A percentile compares a stretch with the other conserved stretches of the same genome.
Evolutionary conservation across 2,797 vertebrate species (phyloP).

Genomic region (Tangara arthus): DNA sequence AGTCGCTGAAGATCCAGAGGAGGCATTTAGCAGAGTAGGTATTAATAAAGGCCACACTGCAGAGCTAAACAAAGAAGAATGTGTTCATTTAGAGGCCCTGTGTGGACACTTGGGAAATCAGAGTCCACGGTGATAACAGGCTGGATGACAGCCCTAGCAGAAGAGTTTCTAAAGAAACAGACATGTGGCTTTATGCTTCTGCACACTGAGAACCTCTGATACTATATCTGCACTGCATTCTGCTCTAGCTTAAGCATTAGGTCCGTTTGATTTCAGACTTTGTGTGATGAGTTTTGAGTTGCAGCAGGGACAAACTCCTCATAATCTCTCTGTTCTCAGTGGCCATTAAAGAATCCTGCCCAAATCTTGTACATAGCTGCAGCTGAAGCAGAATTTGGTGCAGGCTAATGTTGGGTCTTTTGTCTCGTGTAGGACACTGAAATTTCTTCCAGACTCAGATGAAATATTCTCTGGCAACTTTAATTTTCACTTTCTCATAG

Average conservation of each 20-base stretch:
- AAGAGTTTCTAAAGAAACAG: not conserved
- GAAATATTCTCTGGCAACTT: not conserved
- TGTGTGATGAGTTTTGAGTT: not conserved
- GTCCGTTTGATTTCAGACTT: not conserved
- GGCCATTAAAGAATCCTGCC: not conserved
- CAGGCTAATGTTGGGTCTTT: not conserved
- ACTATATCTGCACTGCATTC: not conserved
- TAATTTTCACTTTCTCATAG: not conserved
- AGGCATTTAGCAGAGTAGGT: not conserved
- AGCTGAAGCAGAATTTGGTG: not conserved
- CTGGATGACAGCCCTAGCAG: not conserved
- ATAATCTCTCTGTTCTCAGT: not conserved
- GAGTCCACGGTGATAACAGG: not conserved
- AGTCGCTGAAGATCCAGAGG: not conserved
- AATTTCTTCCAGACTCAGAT: not conserved
- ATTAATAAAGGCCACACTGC: not conserved
- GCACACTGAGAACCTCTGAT: not conserved
- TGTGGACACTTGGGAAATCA: not conserved
- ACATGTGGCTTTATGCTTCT: not conserved
- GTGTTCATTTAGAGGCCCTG: not conserved
- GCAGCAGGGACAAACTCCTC: not conserved
- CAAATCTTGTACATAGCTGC: not conserved
- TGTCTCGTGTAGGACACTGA: not conserved
- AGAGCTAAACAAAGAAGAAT: not conserved
- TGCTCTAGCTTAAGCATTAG: not conserved